A percentile compares a stretch with the other conserved stretches of the same genome.
Conservation (phyloP, 2,888 invertebrate species). For the Platerodrilus igneus region DNA sequence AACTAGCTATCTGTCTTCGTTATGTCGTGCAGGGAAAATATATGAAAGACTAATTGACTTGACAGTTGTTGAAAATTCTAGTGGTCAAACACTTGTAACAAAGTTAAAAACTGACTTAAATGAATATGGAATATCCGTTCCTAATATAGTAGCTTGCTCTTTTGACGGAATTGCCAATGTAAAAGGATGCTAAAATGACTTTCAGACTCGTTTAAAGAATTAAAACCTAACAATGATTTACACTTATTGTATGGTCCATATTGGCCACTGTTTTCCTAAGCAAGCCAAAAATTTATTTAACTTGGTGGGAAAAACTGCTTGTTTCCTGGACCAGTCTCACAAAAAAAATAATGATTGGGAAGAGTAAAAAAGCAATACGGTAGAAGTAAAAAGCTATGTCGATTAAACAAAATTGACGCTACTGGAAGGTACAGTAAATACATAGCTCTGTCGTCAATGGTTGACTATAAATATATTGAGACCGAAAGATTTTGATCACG, state of each 20-base stretch:
- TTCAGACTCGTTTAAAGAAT: not conserved
- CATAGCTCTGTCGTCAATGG: no score
- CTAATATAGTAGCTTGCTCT: not conserved
- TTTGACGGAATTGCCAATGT: not conserved
- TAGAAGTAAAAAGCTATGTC: not conserved
- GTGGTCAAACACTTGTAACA: not conserved
- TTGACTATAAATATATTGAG: no score
- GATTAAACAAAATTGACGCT: not conserved
- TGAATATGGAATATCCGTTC: not conserved
- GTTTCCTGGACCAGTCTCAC: not conserved
- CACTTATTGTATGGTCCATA: not conserved
- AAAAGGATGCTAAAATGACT: not conserved
- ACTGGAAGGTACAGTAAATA: no score
- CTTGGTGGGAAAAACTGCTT: not conserved
- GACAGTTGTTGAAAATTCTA: not conserved
- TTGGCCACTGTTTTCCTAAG: not conserved
- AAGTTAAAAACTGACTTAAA: not conserved
- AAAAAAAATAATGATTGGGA: not conserved
- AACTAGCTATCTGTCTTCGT: slow-evolving; percentile 1
- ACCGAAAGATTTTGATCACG: no score
- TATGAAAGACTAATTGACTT: not conserved
- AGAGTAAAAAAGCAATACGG: not conserved
- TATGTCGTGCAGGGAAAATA: not conserved
- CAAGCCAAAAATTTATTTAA: not conserved
- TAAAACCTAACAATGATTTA: not conserved